A percentile compares a stretch with the other conserved stretches of the same genome.
phyloP scores from a whole-genome alignment of 2,797 vertebrate species.

The Masticophis lateralis region DNA sequence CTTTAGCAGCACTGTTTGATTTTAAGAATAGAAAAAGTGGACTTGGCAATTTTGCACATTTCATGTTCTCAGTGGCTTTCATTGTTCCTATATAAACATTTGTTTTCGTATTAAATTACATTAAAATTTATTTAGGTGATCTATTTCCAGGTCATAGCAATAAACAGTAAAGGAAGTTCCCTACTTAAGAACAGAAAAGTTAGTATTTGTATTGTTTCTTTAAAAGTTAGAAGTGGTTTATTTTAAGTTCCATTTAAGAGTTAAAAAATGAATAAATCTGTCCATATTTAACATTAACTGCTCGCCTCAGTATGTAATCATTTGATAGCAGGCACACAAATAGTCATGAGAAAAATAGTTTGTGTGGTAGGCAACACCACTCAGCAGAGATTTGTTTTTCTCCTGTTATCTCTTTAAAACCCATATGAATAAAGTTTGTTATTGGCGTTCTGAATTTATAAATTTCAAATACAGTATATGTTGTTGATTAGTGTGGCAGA shows the following conservation, averaged over 20 bases:
- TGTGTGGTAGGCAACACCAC: background rate
- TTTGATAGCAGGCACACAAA: slow-evolving; percentile 13
- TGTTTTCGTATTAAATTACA: slow-evolving; percentile 19
- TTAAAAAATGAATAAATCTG: slow-evolving; percentile 15
- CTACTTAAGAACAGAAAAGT: background rate
- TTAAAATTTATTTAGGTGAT: slow-evolving; percentile 23
- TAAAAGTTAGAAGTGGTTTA: background rate
- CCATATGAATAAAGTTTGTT: background rate
- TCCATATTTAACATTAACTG: slow-evolving; percentile 23
- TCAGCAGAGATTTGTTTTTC: background rate
- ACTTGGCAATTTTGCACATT: slow-evolving; percentile 9
- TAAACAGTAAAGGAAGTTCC: slow-evolving; percentile 19
- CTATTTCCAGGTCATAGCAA: slow-evolving; percentile 30
- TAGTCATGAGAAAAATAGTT: slow-evolving; percentile 19
- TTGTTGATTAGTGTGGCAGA: slow-evolving; percentile 37
- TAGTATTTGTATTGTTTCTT: slow-evolving; percentile 7
- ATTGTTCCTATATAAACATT: slow-evolving; percentile 30
- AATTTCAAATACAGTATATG: background rate
- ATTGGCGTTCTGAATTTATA: slow-evolving; percentile 10
- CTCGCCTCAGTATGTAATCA: slow-evolving; percentile 13
- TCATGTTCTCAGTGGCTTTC: slow-evolving; percentile 14
- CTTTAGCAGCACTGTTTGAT: background rate
- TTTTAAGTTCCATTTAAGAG: slow-evolving; percentile 3
- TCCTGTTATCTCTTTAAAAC: background rate
- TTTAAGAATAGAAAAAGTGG: slow-evolving; percentile 26